Conservation (phyloP, 1,140 invertebrate species). For the Pseudomyrmex pallidus region DNA sequence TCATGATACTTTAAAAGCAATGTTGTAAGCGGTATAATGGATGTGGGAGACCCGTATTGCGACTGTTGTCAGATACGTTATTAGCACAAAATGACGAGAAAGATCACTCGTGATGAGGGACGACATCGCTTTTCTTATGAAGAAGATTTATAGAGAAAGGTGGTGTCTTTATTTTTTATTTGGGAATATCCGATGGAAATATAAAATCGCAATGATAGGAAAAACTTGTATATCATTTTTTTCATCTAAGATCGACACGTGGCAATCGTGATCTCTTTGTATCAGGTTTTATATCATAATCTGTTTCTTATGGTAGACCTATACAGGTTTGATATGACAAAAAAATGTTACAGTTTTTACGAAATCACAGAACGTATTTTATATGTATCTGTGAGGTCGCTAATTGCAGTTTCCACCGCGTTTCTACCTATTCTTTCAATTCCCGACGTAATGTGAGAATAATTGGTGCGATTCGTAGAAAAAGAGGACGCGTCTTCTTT, state of each 20-base stretch:
- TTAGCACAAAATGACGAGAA: conserved; percentile 31
- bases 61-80: conserved; percentile 20
- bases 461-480: conserved; percentile 60
- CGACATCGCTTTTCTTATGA: conserved; percentile 7
- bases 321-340: background rate
- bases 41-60: conserved; percentile 37
- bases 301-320: too few species aligned
- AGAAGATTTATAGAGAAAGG: background rate
- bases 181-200: too few species aligned
- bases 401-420: conserved; percentile 21
- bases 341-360: background rate
- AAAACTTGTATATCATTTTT: too few species aligned
- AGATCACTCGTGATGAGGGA: conserved; percentile 35
- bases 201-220: too few species aligned
- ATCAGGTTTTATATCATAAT: too few species aligned
- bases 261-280: too few species aligned
- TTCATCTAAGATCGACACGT: too few species aligned
- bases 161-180: conserved; percentile 9
- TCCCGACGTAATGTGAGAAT: conserved; percentile 67
- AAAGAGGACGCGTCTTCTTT: conserved; percentile 25
- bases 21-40: background rate
- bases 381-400: conserved; percentile 3
- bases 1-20: conserved; percentile 23
- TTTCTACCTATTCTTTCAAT: conserved; percentile 67
- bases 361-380: too few species aligned